Evolutionary conservation across 92 coral and sea anemone genomes (phyloP).

Genomic region (Parazoanthus swiftii): DNA sequence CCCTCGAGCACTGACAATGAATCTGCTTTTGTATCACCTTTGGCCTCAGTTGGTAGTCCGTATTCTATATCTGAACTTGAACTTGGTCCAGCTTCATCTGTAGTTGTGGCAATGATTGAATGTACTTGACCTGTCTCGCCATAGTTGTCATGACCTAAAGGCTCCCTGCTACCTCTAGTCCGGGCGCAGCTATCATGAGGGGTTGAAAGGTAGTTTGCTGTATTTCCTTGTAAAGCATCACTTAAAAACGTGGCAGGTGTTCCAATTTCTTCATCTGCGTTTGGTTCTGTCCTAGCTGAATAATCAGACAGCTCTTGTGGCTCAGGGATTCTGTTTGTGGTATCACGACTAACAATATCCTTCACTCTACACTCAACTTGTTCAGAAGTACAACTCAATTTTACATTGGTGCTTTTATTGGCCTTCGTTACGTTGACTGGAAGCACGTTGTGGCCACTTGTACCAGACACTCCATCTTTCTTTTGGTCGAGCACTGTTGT

Average conservation of each 20-base stretch:
- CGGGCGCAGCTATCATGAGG: constrained; percentile 20
- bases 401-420: background rate
- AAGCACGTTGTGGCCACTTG: background rate
- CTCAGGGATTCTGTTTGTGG: background rate
- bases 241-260: background rate
- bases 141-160: background rate
- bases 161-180: constrained; percentile 31
- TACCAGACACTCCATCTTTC: background rate
- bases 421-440: background rate
- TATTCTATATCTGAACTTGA: background rate
- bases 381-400: background rate
- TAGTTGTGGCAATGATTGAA: background rate
- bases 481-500: background rate
- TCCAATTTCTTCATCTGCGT: constrained; percentile 17
- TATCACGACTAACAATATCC: background rate
- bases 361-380: background rate
- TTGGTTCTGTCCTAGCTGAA: background rate
- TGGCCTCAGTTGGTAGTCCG: background rate
- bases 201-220: background rate
- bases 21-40: background rate
- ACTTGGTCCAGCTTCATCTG: background rate
- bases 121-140: background rate
- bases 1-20: background rate
- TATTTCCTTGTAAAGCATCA: constrained; percentile 8
- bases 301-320: background rate